Conservation (phyloP, 64 coral and sea anemone genomes). For the Montipora foliosa region DNA sequence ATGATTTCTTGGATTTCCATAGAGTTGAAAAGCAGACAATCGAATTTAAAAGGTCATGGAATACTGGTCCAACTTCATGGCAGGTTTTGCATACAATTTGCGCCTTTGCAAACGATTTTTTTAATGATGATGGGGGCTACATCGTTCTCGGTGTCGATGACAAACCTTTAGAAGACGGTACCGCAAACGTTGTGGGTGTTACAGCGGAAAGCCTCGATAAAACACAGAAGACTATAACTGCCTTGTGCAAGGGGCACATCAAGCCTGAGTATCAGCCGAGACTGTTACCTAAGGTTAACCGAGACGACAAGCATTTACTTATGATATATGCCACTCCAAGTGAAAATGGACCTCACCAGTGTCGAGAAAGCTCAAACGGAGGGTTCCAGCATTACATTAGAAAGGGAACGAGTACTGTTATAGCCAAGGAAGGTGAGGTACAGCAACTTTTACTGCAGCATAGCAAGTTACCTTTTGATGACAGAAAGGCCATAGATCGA, state of each 20-base stretch:
- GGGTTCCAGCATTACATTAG: conserved; percentile 39
- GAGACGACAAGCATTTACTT: conserved; percentile 36
- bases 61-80: conserved; percentile 59
- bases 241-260: conserved; percentile 40
- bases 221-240: conserved; percentile 35
- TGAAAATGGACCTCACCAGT: conserved; percentile 51
- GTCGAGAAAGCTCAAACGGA: conserved; percentile 39
- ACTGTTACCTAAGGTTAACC: conserved; percentile 40
- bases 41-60: conserved; percentile 77
- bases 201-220: conserved; percentile 6
- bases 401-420: conserved; percentile 45
- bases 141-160: conserved; percentile 70
- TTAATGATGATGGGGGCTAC: conserved; percentile 80
- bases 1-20: conserved; percentile 31
- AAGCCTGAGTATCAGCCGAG: conserved; percentile 30
- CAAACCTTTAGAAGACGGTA: conserved; percentile 12
- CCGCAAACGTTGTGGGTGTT: conserved; percentile 34
- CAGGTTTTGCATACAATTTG: conserved; percentile 72
- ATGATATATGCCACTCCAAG: conserved; percentile 65
- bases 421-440: not conserved
- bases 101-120: conserved; percentile 81
- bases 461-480: conserved; percentile 60
- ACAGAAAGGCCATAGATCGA: conserved; percentile 22
- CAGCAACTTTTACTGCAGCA: not conserved
- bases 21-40: conserved; percentile 75